These are phyloP conservation scores for Anseranas semipalmata DNA, from an alignment of 2,113 vertebrate species.

Conservation along the genomic window DNA sequence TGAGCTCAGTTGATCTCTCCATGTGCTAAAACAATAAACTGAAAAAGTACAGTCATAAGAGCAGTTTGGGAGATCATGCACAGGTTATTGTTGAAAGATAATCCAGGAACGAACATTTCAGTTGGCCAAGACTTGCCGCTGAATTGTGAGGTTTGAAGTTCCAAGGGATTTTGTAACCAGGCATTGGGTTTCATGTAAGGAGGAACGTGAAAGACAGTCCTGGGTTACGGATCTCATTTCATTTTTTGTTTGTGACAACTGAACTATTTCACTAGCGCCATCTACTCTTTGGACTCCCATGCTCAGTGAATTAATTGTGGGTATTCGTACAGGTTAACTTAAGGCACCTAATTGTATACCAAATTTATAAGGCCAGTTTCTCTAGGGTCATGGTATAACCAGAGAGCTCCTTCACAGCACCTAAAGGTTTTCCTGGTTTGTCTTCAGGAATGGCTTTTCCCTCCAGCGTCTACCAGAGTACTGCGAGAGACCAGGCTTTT, in stretches of 20 bases:
- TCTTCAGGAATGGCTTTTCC: background rate
- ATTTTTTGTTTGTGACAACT: background rate
- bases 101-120: background rate
- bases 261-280: background rate
- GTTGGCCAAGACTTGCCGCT: background rate
- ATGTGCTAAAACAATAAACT: background rate
- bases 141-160: background rate
- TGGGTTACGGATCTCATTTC: background rate
- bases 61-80: background rate
- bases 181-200: background rate
- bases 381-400: background rate
- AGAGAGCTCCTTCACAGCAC: background rate
- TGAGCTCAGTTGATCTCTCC: background rate
- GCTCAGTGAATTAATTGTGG: background rate
- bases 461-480: background rate
- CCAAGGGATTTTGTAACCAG: background rate
- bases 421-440: background rate
- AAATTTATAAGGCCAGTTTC: background rate
- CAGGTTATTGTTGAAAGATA: background rate
- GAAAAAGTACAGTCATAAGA: background rate
- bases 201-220: background rate
- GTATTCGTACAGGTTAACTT: background rate
- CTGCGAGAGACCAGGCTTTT: background rate
- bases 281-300: background rate
- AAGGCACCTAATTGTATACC: background rate